Conservation (phyloP, 2,888 invertebrate species). For the Nycteola revayana region DNA sequence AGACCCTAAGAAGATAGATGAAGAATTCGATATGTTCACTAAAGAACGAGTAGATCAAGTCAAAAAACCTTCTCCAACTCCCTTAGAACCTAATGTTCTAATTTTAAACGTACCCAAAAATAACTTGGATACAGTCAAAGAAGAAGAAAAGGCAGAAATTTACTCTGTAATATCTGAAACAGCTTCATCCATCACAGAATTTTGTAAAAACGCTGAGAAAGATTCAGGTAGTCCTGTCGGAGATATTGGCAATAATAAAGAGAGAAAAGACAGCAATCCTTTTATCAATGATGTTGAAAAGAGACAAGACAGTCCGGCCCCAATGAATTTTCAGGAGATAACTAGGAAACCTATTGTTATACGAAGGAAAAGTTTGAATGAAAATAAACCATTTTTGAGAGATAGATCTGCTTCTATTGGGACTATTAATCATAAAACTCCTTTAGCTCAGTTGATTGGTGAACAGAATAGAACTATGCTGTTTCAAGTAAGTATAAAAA, state of each 20-base stretch:
- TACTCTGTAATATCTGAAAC: conserved; percentile 52
- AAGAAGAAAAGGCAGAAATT: conserved; percentile 63
- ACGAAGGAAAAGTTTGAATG: conserved; percentile 44
- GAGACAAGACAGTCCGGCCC: conserved; percentile 26
- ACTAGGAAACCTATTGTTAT: conserved; percentile 37
- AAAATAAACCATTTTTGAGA: conserved; percentile 71
- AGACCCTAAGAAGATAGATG: conserved; percentile 53
- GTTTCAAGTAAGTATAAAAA: conserved; percentile 84
- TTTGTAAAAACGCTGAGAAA: conserved; percentile 32
- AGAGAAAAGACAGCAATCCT: neutral
- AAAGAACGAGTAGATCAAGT: conserved; percentile 63
- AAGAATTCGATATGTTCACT: conserved; percentile 75
- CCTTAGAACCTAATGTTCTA: conserved; percentile 56
- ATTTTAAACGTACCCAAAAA: conserved; percentile 56
- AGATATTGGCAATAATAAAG: neutral
- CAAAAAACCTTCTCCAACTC: conserved; percentile 42
- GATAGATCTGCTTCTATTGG: conserved; percentile 85
- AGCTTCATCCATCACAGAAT: conserved; percentile 50
- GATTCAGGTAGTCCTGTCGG: neutral
- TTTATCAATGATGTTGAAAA: conserved; percentile 7
- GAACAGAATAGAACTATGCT: conserved; percentile 97
- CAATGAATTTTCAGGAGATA: conserved; percentile 57
- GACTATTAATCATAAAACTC: conserved; percentile 73
- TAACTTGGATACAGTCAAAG: conserved; percentile 62
- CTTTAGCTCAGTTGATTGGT: conserved; percentile 69